These are phyloP conservation scores for Panthera tigris DNA, from an alignment of 2,113 vertebrate species.

Conservation along the genomic window DNA sequence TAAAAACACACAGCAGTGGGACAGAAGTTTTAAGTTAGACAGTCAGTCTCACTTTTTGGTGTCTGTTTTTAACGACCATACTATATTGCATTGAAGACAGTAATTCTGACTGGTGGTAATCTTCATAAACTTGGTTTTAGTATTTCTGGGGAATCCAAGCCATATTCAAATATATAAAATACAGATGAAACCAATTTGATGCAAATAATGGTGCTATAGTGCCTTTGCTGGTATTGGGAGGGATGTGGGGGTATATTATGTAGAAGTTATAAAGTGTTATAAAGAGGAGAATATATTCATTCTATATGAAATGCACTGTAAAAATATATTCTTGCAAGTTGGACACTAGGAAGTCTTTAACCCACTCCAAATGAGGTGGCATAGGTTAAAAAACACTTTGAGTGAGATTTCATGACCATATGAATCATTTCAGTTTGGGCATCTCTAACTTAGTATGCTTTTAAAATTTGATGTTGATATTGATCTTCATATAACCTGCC, in stretches of 20 bases:
- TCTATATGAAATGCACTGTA: background rate
- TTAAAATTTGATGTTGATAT: background rate
- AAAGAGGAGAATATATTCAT: background rate
- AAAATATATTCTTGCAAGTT: background rate
- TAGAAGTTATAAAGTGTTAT: background rate
- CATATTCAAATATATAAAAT: background rate
- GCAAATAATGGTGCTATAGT: background rate
- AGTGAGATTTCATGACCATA: background rate
- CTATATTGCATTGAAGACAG: background rate
- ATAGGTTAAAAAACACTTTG: background rate
- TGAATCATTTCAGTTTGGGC: background rate
- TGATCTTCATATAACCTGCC: background rate
- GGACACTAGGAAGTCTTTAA: background rate
- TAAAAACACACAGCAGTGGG: background rate
- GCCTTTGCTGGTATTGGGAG: background rate
- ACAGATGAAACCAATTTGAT: background rate
- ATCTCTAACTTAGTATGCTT: background rate
- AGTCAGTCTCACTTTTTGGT: background rate
- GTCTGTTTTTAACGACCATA: background rate
- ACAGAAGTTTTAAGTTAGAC: background rate
- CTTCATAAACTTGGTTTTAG: background rate
- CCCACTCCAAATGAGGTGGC: background rate
- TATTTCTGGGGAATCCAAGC: background rate
- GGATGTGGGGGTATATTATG: accelerated
- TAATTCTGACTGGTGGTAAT: background rate